Conservation (phyloP, 2,113 vertebrate species). For the Nannobrachium achirus region DNA sequence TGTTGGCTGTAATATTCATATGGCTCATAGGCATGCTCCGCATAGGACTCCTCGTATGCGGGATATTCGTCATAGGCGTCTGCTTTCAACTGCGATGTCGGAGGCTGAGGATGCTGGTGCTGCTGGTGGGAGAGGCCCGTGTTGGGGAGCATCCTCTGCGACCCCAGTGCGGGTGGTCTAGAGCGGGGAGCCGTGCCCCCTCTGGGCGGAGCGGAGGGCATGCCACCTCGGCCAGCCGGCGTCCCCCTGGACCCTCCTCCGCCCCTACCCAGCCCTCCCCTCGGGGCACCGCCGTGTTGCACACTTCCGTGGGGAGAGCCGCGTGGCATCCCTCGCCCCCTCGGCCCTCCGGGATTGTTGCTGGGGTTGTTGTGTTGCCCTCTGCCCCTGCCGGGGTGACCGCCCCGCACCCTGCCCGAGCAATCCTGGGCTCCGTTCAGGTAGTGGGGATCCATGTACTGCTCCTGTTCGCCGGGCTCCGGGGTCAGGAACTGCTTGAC, state of each 20-base stretch:
- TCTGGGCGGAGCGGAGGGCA: conserved; percentile 78
- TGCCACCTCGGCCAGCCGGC: conserved; percentile 85
- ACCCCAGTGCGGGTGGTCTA: conserved; percentile 82
- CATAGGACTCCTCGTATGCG: conserved; percentile 90
- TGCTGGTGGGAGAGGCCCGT: conserved; percentile 75
- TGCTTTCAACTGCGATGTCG: conserved; percentile 74
- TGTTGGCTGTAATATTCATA: conserved; percentile 97
- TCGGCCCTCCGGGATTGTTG: conserved; percentile 83
- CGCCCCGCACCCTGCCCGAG: conserved; percentile 81
- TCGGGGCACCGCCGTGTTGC: conserved; percentile 83
- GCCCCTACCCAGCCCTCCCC: conserved; percentile 86
- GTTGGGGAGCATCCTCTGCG: conserved; percentile 90
- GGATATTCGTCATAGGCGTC: conserved; percentile 90
- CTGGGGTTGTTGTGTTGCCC: conserved; percentile 81
- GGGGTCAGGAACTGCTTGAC: conserved; percentile 98
- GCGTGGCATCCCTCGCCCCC: conserved; percentile 90
- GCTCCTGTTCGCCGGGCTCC: conserved; percentile 92
- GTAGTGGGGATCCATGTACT: conserved; percentile 92
- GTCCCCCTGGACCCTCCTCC: conserved; percentile 84
- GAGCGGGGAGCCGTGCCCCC: conserved; percentile 86
- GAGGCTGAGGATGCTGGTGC: conserved; percentile 72
- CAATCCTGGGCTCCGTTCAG: conserved; percentile 91
- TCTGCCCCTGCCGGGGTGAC: conserved; percentile 85
- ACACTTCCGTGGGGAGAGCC: conserved; percentile 85
- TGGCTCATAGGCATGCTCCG: conserved; percentile 90